These are phyloP conservation scores for Porites rus DNA, from an alignment of 92 coral and sea anemone species.

Conservation along the genomic window DNA sequence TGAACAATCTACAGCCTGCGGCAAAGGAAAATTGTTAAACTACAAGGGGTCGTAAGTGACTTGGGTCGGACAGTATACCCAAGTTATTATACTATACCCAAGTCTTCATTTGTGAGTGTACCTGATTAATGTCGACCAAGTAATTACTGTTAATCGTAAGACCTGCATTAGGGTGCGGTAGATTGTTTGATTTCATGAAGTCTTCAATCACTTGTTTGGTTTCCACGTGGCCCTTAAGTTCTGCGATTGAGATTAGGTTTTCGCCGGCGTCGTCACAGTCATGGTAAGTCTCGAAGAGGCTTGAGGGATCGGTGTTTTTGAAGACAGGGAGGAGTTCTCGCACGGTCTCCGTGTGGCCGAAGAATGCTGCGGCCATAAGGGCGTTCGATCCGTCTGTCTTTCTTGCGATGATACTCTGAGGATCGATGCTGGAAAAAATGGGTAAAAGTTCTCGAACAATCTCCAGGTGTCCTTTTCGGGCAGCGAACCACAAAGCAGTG, in stretches of 20 bases:
- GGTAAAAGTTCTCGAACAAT: conserved; percentile 12
- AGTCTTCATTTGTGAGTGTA: not conserved
- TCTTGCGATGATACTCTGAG: conserved; percentile 6
- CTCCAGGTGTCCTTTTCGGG: conserved; percentile 11
- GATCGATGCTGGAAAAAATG: conserved; percentile 2
- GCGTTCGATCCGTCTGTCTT: conserved; percentile 12
- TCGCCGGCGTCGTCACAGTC: conserved; percentile 1
- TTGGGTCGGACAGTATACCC: not conserved
- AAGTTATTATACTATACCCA: not conserved
- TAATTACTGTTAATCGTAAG: not conserved
- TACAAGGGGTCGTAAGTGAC: not conserved
- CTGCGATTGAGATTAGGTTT: conserved; percentile 4
- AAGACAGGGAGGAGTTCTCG: conserved; percentile 7
- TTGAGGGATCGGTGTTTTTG: not conserved
- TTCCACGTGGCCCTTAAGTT: not conserved
- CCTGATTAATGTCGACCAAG: conserved; percentile 1
- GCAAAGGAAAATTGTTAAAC: not conserved
- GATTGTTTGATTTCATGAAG: conserved; percentile 4
- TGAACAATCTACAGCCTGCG: not conserved
- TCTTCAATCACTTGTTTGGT: conserved; percentile 7
- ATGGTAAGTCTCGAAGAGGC: conserved; percentile 1
- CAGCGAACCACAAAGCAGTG: conserved; percentile 20
- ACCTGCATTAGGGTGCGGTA: not conserved
- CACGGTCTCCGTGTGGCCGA: conserved; percentile 13
- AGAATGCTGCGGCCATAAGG: conserved; percentile 10